Conservation (phyloP, 2,888 invertebrate genomes). For the Eupithecia tripunctaria region DNA sequence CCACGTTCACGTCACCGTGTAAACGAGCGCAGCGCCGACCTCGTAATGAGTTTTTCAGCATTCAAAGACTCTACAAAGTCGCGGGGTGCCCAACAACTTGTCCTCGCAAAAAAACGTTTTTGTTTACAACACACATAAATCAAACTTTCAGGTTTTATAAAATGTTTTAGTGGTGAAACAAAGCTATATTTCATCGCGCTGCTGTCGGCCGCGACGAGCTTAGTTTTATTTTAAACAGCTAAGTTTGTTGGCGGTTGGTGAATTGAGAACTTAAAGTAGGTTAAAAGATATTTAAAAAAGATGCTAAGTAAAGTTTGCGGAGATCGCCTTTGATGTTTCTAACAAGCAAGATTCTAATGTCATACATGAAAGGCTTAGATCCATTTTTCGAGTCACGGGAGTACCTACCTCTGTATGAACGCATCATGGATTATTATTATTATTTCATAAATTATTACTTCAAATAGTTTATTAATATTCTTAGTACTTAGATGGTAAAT, state of each 20-base stretch:
- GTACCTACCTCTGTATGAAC: neutral
- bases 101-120: conserved; percentile 21
- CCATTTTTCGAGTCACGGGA: neutral
- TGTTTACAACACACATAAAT: conserved; percentile 30
- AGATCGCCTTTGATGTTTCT: neutral
- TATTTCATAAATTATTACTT: no score
- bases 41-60: conserved; percentile 10
- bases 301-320: neutral
- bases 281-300: neutral
- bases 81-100: conserved; percentile 23
- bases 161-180: conserved; percentile 25
- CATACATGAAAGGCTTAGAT: neutral
- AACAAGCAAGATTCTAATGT: neutral
- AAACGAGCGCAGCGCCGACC: neutral
- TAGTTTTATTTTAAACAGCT: conserved; percentile 22
- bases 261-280: neutral
- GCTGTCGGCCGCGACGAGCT: neutral
- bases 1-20: no score
- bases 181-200: conserved; percentile 20
- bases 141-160: conserved; percentile 33
- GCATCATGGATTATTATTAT: neutral
- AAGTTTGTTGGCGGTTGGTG: neutral
- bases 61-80: conserved; percentile 19
- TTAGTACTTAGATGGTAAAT: no score
- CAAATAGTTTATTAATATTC: no score